Percentiles rank a stretch among this genome's conserved stretches.
Conservation (phyloP, 2,888 invertebrate genomes). For the Rhamnusium bicolor region DNA sequence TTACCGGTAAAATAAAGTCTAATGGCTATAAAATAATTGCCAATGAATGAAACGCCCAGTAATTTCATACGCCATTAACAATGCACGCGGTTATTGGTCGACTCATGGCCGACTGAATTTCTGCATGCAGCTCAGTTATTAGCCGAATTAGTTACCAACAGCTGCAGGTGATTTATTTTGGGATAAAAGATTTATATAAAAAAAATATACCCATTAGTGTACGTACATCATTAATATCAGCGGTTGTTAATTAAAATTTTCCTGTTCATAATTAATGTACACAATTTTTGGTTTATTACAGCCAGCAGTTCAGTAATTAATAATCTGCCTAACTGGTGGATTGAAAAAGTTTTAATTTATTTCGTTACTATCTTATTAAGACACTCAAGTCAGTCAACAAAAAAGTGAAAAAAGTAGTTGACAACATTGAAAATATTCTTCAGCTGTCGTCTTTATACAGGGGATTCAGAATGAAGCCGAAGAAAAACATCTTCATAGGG, state of each 20-base stretch:
- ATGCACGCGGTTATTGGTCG: constrained; percentile 9
- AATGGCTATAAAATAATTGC: neutral
- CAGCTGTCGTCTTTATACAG: too few relatives aligned
- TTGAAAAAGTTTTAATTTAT: constrained; percentile 8
- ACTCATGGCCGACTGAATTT: constrained; percentile 6
- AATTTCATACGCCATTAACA: constrained; percentile 15
- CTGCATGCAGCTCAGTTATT: constrained; percentile 38
- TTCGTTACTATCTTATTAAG: neutral
- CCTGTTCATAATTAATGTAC: constrained; percentile 22
- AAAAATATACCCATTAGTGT: constrained; percentile 35
- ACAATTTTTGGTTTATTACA: constrained; percentile 18
- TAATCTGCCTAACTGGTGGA: constrained; percentile 4
- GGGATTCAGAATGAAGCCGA: too few relatives aligned
- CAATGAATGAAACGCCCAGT: constrained; percentile 19
- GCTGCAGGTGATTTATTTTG: constrained; percentile 54
- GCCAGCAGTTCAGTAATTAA: neutral
- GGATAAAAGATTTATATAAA: constrained; percentile 49
- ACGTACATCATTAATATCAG: constrained; percentile 41
- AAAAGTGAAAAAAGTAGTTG: neutral
- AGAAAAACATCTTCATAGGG: too few relatives aligned
- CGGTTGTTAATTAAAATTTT: constrained; percentile 25
- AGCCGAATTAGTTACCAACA: constrained; percentile 53
- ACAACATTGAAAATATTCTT: too few relatives aligned
- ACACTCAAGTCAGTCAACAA: neutral
- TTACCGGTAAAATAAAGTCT: constrained; percentile 3